Evolutionary conservation across 92 coral and sea anemone genomes (phyloP).

Genomic region (Plumapathes pennacea): DNA sequence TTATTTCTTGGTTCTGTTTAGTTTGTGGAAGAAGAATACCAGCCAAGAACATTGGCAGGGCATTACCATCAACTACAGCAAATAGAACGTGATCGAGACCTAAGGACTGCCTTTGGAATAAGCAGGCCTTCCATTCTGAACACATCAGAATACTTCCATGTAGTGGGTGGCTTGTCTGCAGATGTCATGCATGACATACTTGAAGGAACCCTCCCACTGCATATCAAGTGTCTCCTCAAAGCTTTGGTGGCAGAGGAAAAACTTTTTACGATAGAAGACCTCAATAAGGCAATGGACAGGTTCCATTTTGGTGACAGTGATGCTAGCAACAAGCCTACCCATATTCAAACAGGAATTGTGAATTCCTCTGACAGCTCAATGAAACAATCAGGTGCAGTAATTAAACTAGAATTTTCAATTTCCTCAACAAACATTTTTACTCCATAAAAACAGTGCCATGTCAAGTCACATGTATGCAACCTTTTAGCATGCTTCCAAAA

Average conservation of each 20-base stretch:
- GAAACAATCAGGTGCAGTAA: slow-evolving; percentile 55
- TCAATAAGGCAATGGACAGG: slow-evolving; percentile 25
- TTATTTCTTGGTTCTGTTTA: slow-evolving; percentile 1
- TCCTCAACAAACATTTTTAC: neutral
- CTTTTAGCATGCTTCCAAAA: too few species aligned
- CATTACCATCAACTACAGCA: slow-evolving; percentile 34
- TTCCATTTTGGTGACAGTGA: slow-evolving; percentile 49
- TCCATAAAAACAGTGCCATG: too few species aligned
- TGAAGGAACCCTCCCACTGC: slow-evolving; percentile 54
- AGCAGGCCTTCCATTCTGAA: slow-evolving; percentile 39
- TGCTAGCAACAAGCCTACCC: slow-evolving; percentile 32
- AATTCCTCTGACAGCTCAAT: slow-evolving; percentile 15
- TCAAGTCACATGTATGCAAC: too few species aligned
- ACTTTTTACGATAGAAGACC: slow-evolving; percentile 18
- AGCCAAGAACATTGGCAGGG: slow-evolving; percentile 21
- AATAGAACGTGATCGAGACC: slow-evolving; percentile 38
- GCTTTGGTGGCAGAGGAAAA: slow-evolving; percentile 16
- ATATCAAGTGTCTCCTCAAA: slow-evolving; percentile 34
- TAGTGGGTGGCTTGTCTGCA: slow-evolving; percentile 61
- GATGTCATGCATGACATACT: slow-evolving; percentile 66
- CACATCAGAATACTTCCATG: slow-evolving; percentile 51
- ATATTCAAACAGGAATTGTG: slow-evolving; percentile 6
- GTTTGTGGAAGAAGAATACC: slow-evolving; percentile 62
- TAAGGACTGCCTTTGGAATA: slow-evolving; percentile 54
- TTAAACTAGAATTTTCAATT: neutral